Base-by-base conservation (phyloP, 2,888 invertebrate genomes). In the Catocala fraxini region DNA sequence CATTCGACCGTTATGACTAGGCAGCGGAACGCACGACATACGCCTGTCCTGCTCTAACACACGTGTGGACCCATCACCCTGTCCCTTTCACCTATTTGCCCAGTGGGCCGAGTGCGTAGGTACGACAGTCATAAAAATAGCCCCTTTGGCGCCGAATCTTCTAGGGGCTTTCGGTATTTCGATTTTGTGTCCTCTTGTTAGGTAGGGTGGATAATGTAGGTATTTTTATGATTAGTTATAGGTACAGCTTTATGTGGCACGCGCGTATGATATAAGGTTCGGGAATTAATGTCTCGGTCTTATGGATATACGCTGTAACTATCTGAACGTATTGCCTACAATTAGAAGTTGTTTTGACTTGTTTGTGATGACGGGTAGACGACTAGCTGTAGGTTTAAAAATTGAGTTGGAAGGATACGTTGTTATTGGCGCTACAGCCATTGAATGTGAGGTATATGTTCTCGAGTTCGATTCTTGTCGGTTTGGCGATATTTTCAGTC, bases 1-100 rank as follows among this genome's bases (percentile, higher is more conserved):
- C 94, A 94, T 93, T 94, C 93, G 94, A 94, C 93, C 94, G 94
- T 94, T 93, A 93, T 93, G 93, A 91, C 91, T 92, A 90, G 88
- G 87, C 88, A 86, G 88, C 91, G 91, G 87, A 92, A 90, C 91
- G 89, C 88, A 89, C 89, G 84, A 88, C 87, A 88, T 89, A 89
- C 84, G 86, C 82, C 88, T 83, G 81, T 93, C 94, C 86, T 88
- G 75, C 82, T 93, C 92, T 88, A 80, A 85, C 92, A 89, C 89
- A 89, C 89, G 89, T 91, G 90, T 87, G 80, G 79, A 77, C 80
- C 82, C 84, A 90, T 90, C 82, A 81, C 73, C 75, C 77, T 82
- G 84, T 85, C 82, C 87, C 82, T 83, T 82, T 92, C 89, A 89
- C 88, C 90, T 89, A 91, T 91, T 91, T 93, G 92, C 91, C 89